Conservation (phyloP, 2,113 vertebrate genomes). For the Pelusios castaneus region DNA sequence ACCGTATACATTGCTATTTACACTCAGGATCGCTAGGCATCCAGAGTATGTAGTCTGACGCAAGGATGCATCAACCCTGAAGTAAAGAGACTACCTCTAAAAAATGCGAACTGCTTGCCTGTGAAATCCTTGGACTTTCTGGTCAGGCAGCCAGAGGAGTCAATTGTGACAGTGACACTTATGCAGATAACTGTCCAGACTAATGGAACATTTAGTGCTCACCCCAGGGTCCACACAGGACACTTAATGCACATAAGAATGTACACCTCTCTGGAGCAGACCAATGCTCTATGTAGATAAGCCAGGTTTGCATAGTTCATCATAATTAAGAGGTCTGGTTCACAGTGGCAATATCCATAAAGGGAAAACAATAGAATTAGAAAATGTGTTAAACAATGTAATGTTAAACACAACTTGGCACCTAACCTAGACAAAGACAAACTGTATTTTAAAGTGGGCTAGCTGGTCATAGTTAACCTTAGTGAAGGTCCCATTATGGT, state of each 20-base stretch:
- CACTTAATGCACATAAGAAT: not conserved
- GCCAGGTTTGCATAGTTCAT: not conserved
- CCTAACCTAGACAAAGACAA: not conserved
- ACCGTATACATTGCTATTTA: no score
- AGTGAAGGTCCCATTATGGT: not conserved
- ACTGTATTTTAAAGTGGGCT: not conserved
- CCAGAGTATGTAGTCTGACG: no score
- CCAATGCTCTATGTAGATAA: not conserved
- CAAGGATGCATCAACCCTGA: no score
- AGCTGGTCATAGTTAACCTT: not conserved
- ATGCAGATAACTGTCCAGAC: not conserved
- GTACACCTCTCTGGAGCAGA: not conserved
- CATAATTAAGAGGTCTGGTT: not conserved
- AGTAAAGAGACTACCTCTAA: no score
- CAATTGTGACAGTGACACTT: no score
- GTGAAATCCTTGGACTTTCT: no score
- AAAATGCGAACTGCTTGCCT: no score
- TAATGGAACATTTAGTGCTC: not conserved
- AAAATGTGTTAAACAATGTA: not conserved
- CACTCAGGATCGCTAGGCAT: no score
- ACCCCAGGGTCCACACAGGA: not conserved
- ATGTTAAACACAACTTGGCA: not conserved
- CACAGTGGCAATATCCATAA: not conserved
- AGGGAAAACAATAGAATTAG: not conserved
- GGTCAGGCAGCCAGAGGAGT: no score